Evolutionary conservation across 1,140 invertebrate genomes (phyloP), one percentile per base, ranked within the genome.

Genomic region (Ips nitidus): DNA sequence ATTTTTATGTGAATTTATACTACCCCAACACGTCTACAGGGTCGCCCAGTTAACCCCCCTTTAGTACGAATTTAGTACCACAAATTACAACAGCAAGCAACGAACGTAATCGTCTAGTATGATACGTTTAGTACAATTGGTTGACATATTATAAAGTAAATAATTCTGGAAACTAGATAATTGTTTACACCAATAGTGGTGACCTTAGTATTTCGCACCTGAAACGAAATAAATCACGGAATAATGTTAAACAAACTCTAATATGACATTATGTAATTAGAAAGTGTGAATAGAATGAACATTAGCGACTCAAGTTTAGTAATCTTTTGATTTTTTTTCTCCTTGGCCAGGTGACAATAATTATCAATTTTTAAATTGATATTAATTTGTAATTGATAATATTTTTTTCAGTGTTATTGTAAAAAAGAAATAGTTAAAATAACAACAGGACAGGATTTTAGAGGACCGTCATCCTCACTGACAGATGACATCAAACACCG

Each of bases 1-100:
- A 60, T n/a, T 60, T 60, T 60, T 60, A 60, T 60, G 8, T 45
- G 6, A 45, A 39, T 60, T 58, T 58, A 58, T 60, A 60, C 45
- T 43, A 3, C 8, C 6, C 41, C 42, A 37, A n/a, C 52, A 6
- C 52, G 2, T 1, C 5, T 47, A n/a, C 45, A 5, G 52, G 7
- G 6, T 1, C 22, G 22, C 3, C 45, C 45, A 50, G 45, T 3
- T 22, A 22, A 22, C 22, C 22, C 22, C 22, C 22, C 22, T 22
- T 22, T 22, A 22, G 22, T 22, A 22, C 22, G 22, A 22, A 22
- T 22, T 47, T 47, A 47, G 45, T 47, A n/a, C 45, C 4, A 47
- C n/a, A 47, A 5, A 5, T 47, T 5, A 47, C 45, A 47, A n/a
- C 45, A 47, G 45, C 4, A 47, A 47, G 22, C 22, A 22, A 22